Conservation (phyloP, 2,797 vertebrate genomes). For the Rhabdomys pumilio region DNA sequence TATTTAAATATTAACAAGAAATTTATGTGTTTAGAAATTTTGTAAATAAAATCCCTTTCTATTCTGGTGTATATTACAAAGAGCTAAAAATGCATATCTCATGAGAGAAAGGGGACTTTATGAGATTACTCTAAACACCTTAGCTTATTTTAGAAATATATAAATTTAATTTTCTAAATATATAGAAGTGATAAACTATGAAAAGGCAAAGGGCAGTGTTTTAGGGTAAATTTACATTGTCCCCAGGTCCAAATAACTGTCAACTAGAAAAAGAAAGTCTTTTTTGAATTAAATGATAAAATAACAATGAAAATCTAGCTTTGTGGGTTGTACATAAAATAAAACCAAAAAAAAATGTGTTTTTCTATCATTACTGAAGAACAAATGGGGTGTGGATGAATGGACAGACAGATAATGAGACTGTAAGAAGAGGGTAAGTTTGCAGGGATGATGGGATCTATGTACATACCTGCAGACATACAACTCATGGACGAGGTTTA, state of each 20-base stretch:
- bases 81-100: not conserved
- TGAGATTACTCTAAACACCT: slow-evolving; percentile 2
- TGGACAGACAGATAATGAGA: not conserved
- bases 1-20: slow-evolving; percentile 22
- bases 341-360: not conserved
- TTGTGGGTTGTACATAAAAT: not conserved
- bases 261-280: not conserved
- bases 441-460: not conserved
- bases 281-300: not conserved
- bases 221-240: slow-evolving; percentile 44
- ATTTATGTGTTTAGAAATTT: slow-evolving; percentile 39
- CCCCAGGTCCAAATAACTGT: not conserved
- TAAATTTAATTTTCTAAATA: slow-evolving; percentile 57
- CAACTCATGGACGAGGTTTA: not conserved
- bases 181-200: not conserved
- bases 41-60: slow-evolving; percentile 24
- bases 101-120: slow-evolving; percentile 5
- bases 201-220: not conserved
- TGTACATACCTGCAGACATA: not conserved
- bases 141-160: slow-evolving; percentile 2
- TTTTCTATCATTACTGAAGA: not conserved
- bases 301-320: not conserved
- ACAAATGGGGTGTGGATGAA: not conserved
- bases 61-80: slow-evolving; percentile 25
- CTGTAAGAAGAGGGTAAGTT: not conserved